Evolutionary conservation across 2,797 vertebrate species (phyloP).

Genomic region (Brotula barbata): DNA sequence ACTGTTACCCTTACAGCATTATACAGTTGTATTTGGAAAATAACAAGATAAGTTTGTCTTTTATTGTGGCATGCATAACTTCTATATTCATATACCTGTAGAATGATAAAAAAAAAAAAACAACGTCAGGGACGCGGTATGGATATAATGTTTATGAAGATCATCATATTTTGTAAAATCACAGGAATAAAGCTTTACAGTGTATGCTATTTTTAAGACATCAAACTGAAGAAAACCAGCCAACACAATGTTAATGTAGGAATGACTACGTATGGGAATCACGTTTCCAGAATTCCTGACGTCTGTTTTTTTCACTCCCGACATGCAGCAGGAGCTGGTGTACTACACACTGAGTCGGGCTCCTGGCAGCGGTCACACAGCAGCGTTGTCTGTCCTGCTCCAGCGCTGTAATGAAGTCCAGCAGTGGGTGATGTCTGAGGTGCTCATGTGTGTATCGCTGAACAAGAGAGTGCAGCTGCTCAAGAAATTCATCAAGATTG

Average conservation of each 20-base stretch:
- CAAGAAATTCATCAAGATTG: conserved; percentile 98
- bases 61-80: too few relatives aligned
- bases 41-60: too few relatives aligned
- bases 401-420: conserved; percentile 97
- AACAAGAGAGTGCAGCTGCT: conserved; percentile 95
- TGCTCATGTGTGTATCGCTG: conserved; percentile 91
- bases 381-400: conserved; percentile 90
- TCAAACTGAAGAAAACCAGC: neutral
- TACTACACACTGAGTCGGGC: conserved; percentile 93
- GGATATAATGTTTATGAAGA: too few relatives aligned
- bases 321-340: conserved; percentile 92
- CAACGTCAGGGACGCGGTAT: too few relatives aligned
- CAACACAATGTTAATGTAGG: neutral
- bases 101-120: too few relatives aligned
- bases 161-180: too few relatives aligned
- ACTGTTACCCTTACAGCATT: too few relatives aligned
- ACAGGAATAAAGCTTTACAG: too few relatives aligned
- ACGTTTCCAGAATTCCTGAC: neutral
- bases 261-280: neutral
- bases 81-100: too few relatives aligned
- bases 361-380: conserved; percentile 85
- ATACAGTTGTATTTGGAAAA: too few relatives aligned
- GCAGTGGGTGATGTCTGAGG: conserved; percentile 97
- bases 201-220: too few relatives aligned
- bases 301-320: neutral